These are phyloP conservation scores for Elysia crispata DNA, from an alignment of 2,888 invertebrate genomes.

Conservation along the genomic window DNA sequence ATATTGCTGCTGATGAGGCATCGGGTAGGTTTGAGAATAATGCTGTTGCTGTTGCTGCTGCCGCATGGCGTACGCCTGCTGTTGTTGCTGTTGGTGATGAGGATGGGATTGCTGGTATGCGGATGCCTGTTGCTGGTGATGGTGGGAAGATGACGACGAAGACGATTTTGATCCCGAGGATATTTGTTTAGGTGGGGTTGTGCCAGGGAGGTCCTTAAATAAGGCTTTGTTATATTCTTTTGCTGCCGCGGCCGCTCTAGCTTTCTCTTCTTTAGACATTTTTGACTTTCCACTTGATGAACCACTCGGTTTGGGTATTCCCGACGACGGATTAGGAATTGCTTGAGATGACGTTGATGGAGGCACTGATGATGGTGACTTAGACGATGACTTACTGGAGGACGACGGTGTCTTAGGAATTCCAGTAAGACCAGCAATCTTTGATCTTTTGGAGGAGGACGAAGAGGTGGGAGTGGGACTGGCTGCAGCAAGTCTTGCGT, in stretches of 20 bases:
- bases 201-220: conserved; percentile 52
- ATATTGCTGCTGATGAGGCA: conserved; percentile 51
- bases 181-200: conserved; percentile 44
- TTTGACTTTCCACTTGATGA: conserved; percentile 36
- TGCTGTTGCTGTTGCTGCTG: conserved; percentile 46
- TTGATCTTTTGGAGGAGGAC: conserved; percentile 45
- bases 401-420: conserved; percentile 44
- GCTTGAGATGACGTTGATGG: conserved; percentile 43
- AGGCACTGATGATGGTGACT: conserved; percentile 33
- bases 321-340: conserved; percentile 47
- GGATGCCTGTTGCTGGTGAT: conserved; percentile 44
- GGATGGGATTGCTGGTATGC: conserved; percentile 41
- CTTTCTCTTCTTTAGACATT: conserved; percentile 65
- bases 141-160: conserved; percentile 45
- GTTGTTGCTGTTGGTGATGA: conserved; percentile 44
- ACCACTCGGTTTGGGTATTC: conserved; percentile 50
- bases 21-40: conserved; percentile 32
- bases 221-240: conserved; percentile 52
- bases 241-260: conserved; percentile 51
- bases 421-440: conserved; percentile 37
- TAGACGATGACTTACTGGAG: conserved; percentile 41
- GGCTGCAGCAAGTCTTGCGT: conserved; percentile 47
- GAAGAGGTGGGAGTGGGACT: conserved; percentile 52
- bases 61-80: conserved; percentile 43
- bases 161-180: conserved; percentile 44